Conservation (phyloP, 2,888 invertebrate species). For the Drosophila anomalipes region DNA sequence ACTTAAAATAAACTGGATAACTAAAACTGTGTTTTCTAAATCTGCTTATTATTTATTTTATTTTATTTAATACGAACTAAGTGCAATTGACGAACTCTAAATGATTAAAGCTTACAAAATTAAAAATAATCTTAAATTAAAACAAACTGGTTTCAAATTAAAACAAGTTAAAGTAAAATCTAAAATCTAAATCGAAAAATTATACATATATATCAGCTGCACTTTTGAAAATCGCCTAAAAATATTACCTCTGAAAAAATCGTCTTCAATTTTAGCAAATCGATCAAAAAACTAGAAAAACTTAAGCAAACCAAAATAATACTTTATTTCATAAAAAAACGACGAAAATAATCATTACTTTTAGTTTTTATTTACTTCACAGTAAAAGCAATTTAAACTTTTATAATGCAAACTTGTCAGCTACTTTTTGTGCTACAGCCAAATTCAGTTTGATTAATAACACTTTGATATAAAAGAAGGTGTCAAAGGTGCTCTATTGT, state of each 20-base stretch:
- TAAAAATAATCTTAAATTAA: background rate
- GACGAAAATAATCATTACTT: background rate
- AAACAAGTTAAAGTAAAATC: background rate
- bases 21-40: background rate
- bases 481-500: background rate
- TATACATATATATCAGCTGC: too few species aligned
- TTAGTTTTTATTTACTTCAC: background rate
- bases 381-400: background rate
- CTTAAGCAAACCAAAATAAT: background rate
- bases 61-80: background rate
- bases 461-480: background rate
- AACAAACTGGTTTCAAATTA: too few species aligned
- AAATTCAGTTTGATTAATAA: background rate
- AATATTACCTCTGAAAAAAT: background rate
- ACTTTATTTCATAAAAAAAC: background rate
- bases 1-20: background rate
- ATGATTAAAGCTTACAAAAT: background rate
- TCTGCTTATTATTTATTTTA: background rate
- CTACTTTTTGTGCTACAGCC: background rate
- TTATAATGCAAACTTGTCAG: background rate
- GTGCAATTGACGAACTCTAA: background rate
- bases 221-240: too few species aligned
- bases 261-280: background rate
- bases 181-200: too few species aligned
- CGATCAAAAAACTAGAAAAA: accelerated